Conservation (phyloP, 2,797 vertebrate genomes). For the Melopsittacus undulatus region DNA sequence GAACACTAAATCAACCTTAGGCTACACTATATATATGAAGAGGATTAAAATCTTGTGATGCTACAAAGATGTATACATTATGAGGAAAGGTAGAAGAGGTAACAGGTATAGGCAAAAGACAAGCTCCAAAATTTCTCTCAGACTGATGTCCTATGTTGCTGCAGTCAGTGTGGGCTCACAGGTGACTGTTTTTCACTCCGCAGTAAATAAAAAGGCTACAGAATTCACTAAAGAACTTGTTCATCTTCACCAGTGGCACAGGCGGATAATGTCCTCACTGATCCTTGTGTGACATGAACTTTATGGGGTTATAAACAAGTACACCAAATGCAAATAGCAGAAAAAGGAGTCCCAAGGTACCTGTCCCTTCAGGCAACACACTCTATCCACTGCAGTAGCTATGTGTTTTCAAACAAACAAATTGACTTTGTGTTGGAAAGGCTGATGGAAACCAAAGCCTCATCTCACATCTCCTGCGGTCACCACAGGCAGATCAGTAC, state of each 20-base stretch:
- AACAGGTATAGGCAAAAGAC: background rate
- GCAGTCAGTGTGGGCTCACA: background rate
- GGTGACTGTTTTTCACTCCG: background rate
- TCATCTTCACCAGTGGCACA: background rate
- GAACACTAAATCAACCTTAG: background rate
- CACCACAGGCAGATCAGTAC: background rate
- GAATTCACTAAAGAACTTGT: background rate
- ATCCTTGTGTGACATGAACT: background rate
- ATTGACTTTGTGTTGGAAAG: background rate
- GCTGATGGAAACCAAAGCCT: background rate
- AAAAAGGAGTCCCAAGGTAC: background rate
- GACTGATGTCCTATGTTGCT: background rate
- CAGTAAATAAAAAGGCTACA: background rate
- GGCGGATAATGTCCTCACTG: background rate
- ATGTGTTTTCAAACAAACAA: background rate
- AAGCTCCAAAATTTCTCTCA: background rate
- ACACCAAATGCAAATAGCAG: background rate
- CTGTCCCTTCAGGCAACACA: background rate
- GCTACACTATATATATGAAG: background rate
- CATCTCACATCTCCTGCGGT: background rate
- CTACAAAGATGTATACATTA: background rate
- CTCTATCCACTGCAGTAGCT: background rate
- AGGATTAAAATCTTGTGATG: background rate
- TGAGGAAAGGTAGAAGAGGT: background rate
- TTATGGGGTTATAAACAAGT: background rate